phyloP scores from a whole-genome alignment of 2,888 invertebrate species.

The Plemyria rubiginata region DNA sequence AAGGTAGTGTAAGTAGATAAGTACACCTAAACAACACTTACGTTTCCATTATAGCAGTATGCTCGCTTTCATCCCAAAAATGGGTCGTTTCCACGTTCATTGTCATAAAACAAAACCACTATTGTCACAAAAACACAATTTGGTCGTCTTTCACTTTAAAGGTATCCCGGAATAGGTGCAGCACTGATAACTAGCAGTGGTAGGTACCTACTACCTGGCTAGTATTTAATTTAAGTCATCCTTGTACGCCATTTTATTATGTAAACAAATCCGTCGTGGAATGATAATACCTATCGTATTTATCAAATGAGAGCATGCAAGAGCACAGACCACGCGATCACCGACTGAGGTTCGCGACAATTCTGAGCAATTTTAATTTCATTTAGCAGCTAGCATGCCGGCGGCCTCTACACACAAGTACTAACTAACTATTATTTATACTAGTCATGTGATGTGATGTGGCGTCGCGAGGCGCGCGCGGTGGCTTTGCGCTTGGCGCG shows the following conservation, averaged over 20 bases:
- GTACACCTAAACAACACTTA: conserved; percentile 47
- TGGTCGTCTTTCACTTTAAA: conserved; percentile 54
- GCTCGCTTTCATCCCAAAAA: conserved; percentile 80
- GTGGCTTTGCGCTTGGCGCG: neutral
- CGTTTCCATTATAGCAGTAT: conserved; percentile 76
- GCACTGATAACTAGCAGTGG: too few relatives aligned
- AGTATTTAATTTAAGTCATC: conserved; percentile 61
- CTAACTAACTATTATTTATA: too few relatives aligned
- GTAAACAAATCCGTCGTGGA: conserved; percentile 44
- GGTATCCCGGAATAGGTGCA: conserved; percentile 42
- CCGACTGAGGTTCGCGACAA: conserved; percentile 54
- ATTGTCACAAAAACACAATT: conserved; percentile 47
- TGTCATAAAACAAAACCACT: conserved; percentile 62
- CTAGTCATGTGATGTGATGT: conserved; percentile 62
- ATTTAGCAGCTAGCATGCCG: conserved; percentile 44
- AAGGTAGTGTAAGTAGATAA: neutral
- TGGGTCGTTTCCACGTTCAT: conserved; percentile 75
- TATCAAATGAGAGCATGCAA: conserved; percentile 49
- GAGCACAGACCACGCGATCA: conserved; percentile 49
- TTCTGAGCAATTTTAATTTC: conserved; percentile 49
- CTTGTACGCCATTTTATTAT: conserved; percentile 61
- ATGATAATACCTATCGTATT: conserved; percentile 56
- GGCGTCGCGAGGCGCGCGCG: neutral
- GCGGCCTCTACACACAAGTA: neutral
- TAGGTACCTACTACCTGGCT: too few relatives aligned